Conservation (phyloP, 2,797 vertebrate genomes). For the Chelon labrosus region DNA sequence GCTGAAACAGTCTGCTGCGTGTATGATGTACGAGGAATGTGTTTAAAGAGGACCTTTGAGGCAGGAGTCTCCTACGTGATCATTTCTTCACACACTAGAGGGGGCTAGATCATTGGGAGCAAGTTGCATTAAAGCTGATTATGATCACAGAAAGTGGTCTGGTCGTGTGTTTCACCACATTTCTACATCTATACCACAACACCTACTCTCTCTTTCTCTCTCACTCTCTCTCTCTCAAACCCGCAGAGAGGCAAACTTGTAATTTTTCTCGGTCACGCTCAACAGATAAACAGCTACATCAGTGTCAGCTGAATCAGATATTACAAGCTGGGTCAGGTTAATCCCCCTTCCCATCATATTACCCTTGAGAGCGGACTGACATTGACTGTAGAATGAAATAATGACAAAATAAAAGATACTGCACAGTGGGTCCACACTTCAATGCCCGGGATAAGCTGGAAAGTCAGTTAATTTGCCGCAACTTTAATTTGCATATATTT, state of each 20-base stretch:
- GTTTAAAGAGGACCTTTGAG: slow-evolving; percentile 33
- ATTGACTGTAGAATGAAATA: slow-evolving; percentile 67
- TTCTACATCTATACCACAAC: slow-evolving; percentile 17
- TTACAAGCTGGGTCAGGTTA: slow-evolving; percentile 58
- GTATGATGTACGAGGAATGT: slow-evolving; percentile 43
- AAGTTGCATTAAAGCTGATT: slow-evolving; percentile 57
- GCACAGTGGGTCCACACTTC: slow-evolving; percentile 58
- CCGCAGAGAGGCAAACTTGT: slow-evolving; percentile 17
- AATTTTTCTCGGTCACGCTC: slow-evolving; percentile 36
- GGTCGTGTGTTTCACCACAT: slow-evolving; percentile 21
- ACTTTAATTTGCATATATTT: slow-evolving; percentile 80
- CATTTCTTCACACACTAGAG: slow-evolving; percentile 80
- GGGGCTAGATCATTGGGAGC: slow-evolving; percentile 81
- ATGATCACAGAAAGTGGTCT: slow-evolving; percentile 34
- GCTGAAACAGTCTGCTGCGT: slow-evolving; percentile 25
- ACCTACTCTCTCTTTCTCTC: neutral
- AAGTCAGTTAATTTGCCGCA: slow-evolving; percentile 76
- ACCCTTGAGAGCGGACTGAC: slow-evolving; percentile 59
- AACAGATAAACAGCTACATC: slow-evolving; percentile 63
- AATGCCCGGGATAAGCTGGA: slow-evolving; percentile 69
- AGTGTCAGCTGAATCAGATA: slow-evolving; percentile 61
- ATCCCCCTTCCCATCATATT: slow-evolving; percentile 62
- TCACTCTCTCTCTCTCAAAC: neutral
- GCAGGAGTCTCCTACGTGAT: slow-evolving; percentile 45
- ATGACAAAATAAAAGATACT: slow-evolving; percentile 71